Evolutionary conservation across 2,113 vertebrate species (phyloP), one percentile per base, ranked within the genome.

Genomic region (Sinocyclocheilus anshuiensis): DNA sequence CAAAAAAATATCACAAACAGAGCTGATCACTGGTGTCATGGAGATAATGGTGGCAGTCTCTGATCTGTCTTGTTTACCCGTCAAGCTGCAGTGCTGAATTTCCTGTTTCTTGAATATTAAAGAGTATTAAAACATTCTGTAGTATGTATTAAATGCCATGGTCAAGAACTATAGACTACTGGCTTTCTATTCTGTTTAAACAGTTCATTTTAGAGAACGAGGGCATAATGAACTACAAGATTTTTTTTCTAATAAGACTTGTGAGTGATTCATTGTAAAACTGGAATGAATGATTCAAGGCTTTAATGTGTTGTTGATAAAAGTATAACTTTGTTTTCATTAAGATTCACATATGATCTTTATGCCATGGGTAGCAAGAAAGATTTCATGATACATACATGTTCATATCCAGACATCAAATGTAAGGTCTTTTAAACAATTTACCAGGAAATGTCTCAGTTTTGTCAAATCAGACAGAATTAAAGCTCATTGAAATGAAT

Each of bases 391-490:
- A 80, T 13, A 61, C 76, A 80, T 48, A 48, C 3, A 3, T 42
- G 36, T 11, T 45, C 10, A 2, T 20, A 72, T 42, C 20, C 18
- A n/a, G 39, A 45, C 11, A 74, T 22, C 36, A 61, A 39, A 4
- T 57, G 50, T 13, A 59, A 2, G 18, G 2, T 79, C 36, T 18
- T 24, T 18, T 59, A 55, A 79, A 63, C 20, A 24, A 11, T 13
- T 50, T 50, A 50, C 74, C 15, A 10, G 11, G 13, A 77, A 53
- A 53, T 53, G 45, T 6, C 22, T n/a, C 67, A 42, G 71, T 42
- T 18, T 80, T 79, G 20, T 80, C 33, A 80, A 63, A 67, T 69
- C 42, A 82, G 80, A 82, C 39, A 50, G 61, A 50, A 53, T 77
- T 48, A 29, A 77, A 53, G 75, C 48, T 53, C 48, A 29, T 10